Evolutionary conservation across 2,888 invertebrate genomes (phyloP), one percentile per base, ranked within the genome.

Genomic region (Rhagonycha lutea): DNA sequence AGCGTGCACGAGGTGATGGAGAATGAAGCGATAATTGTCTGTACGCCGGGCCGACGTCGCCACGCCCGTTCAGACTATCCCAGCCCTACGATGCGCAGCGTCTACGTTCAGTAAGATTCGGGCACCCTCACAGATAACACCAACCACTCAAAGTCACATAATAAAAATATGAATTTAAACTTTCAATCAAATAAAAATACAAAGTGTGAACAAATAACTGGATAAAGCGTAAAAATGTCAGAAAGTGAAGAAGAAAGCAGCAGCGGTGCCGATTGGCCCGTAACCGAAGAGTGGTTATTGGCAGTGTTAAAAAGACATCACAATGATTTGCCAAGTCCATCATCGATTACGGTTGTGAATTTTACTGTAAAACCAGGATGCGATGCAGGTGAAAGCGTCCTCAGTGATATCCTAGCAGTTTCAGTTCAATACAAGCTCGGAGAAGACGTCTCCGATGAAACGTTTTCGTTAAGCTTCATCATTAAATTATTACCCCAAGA

Each of bases 401-500:
- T 95, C n/a, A 94, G 94, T 86, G 92, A 94, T 84, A 94, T 95
- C 61, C 89, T 94, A 70, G 93, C 94, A n/a, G 94, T 94, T n/a
- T 91, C 90, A 65, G 91, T 94, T 26, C 91, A 91, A 82, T 94
- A 94, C 83, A 90, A 90, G 81, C 83, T 88, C 63, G 86, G 83
- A 29, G 81, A 84, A 14, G 83, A 85, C 70, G 78, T 83, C 2
- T 78, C 80, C 67, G 82, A 82, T 24, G 80, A 81, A 23, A 78
- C 83, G 29, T 84, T 85, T 79, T 83, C 82, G 73, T 85, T 90
- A 47, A 88, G 87, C 88, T 86, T 95, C 70, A 92, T 95, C 80
- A 92, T 95, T 77, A 95, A 95, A 86, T 89, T 95, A 69, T 90
- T 95, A 28, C 95, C 95, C 0, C 91, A 93, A 81, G 95, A 95